Conservation (phyloP, 2,113 vertebrate species). For the Strix uralensis region DNA sequence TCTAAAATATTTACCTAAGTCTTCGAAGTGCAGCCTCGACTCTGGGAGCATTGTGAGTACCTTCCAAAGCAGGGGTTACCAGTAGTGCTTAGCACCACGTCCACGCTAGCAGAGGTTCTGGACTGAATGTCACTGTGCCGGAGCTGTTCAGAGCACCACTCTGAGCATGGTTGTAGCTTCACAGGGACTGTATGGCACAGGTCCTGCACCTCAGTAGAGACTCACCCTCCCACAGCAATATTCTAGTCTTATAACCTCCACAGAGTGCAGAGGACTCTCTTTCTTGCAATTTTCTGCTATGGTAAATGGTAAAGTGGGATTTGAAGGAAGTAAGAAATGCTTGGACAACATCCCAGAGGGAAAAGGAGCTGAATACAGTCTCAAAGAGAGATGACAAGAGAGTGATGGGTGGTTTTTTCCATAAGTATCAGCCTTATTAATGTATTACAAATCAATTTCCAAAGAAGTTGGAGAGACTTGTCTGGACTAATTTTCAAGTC, state of each 20-base stretch:
- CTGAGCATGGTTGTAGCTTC: background rate
- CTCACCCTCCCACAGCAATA: background rate
- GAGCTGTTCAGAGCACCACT: background rate
- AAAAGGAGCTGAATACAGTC: background rate
- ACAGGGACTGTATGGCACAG: background rate
- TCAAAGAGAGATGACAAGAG: background rate
- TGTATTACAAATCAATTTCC: background rate
- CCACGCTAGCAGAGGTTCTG: too few relatives aligned
- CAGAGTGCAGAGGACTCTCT: background rate
- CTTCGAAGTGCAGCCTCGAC: background rate
- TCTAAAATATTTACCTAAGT: background rate
- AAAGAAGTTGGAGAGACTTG: background rate
- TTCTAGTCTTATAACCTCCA: background rate
- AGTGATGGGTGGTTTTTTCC: background rate
- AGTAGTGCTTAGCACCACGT: background rate
- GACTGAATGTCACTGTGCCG: background rate
- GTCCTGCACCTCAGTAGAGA: background rate
- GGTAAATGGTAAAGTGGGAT: background rate
- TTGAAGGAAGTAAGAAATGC: background rate
- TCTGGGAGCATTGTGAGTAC: background rate
- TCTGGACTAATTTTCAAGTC: background rate
- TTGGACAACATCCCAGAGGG: background rate
- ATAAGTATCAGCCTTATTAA: background rate
- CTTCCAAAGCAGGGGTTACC: background rate
- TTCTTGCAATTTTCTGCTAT: background rate